Percentiles rank a stretch among this genome's conserved stretches.
Evolutionary conservation across 1,140 invertebrate genomes (phyloP).

Genomic region (Sesamia nonagrioides): DNA sequence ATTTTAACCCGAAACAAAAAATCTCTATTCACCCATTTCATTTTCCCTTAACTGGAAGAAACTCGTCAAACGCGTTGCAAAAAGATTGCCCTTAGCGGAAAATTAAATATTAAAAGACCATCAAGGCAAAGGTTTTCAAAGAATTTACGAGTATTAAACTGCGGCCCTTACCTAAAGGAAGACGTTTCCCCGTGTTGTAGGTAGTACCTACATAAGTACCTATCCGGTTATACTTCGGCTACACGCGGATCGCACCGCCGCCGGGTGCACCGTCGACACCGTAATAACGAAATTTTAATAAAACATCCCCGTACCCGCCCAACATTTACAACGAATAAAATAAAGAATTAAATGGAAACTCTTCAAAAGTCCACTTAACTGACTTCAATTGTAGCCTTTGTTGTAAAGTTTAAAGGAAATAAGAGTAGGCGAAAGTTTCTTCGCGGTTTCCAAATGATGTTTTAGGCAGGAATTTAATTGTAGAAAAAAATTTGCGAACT

Average conservation of each 20-base stretch:
- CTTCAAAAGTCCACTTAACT: slow-evolving; percentile 67
- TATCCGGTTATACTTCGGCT: not conserved
- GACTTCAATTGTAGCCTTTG: slow-evolving; percentile 66
- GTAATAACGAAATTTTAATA: slow-evolving; percentile 83
- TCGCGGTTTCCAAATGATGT: slow-evolving; percentile 43
- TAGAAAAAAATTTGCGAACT: slow-evolving; percentile 47
- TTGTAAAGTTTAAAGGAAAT: slow-evolving; percentile 58
- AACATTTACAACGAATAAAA: slow-evolving; percentile 60
- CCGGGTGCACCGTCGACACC: slow-evolving; percentile 64
- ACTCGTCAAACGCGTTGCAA: slow-evolving; percentile 51
- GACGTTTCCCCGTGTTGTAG: slow-evolving; percentile 60
- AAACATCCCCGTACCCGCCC: slow-evolving; percentile 70
- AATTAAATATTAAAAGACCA: slow-evolving; percentile 86
- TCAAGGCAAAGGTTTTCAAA: slow-evolving; percentile 78
- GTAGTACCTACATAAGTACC: not conserved
- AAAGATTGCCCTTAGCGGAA: slow-evolving; percentile 69
- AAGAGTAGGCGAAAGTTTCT: slow-evolving; percentile 50
- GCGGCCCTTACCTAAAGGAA: slow-evolving; percentile 67
- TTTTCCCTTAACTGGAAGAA: slow-evolving; percentile 52
- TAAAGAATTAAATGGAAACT: slow-evolving; percentile 64
- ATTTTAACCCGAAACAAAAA: slow-evolving; percentile 52
- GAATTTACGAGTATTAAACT: slow-evolving; percentile 79
- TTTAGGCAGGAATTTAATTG: slow-evolving; percentile 48
- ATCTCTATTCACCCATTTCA: slow-evolving; percentile 41
- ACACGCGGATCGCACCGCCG: slow-evolving; percentile 41